Evolutionary conservation across 2,113 vertebrate genomes (phyloP).

Genomic region (Echinops telfairi): DNA sequence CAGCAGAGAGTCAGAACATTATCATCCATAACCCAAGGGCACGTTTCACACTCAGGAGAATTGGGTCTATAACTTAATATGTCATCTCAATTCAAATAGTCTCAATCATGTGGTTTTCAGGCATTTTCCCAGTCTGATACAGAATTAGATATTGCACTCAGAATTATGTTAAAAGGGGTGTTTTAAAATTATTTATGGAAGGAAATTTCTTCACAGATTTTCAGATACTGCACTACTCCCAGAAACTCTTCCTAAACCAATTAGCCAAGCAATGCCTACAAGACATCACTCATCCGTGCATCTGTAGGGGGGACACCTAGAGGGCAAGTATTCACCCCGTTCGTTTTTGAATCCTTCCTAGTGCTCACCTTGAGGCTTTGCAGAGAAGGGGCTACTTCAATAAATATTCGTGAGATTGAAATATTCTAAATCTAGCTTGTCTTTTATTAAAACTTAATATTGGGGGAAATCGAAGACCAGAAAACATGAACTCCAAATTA

Average conservation of each 20-base stretch:
- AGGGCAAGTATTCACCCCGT: not conserved
- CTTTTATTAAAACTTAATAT: not conserved
- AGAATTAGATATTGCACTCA: not conserved
- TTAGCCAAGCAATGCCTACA: not conserved
- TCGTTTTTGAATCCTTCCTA: not conserved
- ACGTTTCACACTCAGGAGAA: not conserved
- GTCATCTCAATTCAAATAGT: not conserved
- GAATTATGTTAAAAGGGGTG: slow-evolving; percentile 9
- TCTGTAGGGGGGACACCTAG: not conserved
- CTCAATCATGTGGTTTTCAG: not conserved
- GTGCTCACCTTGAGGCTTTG: not conserved
- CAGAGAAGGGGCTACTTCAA: not conserved
- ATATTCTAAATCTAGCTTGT: not conserved
- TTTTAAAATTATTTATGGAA: slow-evolving; percentile 44
- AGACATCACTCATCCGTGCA: rapidly evolving
- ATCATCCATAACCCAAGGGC: not conserved
- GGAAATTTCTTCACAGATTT: slow-evolving; percentile 26
- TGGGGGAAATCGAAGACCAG: not conserved
- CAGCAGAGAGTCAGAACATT: not conserved
- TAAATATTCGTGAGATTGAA: not conserved
- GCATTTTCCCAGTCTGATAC: not conserved
- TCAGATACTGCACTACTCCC: not conserved
- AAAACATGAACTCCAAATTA: not conserved
- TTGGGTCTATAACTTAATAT: slow-evolving; percentile 2
- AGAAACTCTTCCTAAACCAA: slow-evolving; percentile 17